Conservation (phyloP, 53 echinoderm and acorn worm species). For the Actinopyga echinites region DNA sequence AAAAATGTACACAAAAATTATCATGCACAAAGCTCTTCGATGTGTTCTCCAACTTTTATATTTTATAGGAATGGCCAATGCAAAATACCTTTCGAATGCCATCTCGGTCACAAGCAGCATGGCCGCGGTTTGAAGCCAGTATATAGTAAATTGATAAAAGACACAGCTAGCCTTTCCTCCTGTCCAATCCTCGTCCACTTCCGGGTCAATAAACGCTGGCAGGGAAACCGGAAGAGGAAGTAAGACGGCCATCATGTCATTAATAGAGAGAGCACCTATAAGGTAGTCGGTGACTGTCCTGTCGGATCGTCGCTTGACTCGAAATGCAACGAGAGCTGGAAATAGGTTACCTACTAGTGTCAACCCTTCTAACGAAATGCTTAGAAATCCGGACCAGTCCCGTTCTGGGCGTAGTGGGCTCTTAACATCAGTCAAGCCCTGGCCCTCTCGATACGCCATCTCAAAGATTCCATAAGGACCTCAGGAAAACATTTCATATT, state of each 20-base stretch:
- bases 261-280: constrained; percentile 78
- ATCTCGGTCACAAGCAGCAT: constrained; percentile 90
- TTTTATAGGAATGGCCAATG: constrained; percentile 75
- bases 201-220: constrained; percentile 73
- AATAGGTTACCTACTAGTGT: constrained; percentile 81
- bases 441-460: constrained; percentile 88
- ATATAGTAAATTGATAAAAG: constrained; percentile 92
- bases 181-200: constrained; percentile 62
- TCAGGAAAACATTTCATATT: not conserved
- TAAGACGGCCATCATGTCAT: constrained; percentile 82
- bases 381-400: constrained; percentile 76
- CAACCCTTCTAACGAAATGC: constrained; percentile 74
- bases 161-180: constrained; percentile 81
- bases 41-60: constrained; percentile 83
- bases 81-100: constrained; percentile 84
- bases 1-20: constrained; percentile 67
- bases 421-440: constrained; percentile 67
- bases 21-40: constrained; percentile 61
- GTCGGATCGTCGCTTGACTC: constrained; percentile 67
- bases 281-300: constrained; percentile 83
- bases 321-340: constrained; percentile 84
- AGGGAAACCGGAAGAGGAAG: constrained; percentile 86
- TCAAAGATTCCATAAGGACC: not conserved
- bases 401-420: constrained; percentile 80
- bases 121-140: constrained; percentile 87